Evolutionary conservation across 1,140 invertebrate genomes (phyloP).

Genomic region (Drosophila malerkotliana): DNA sequence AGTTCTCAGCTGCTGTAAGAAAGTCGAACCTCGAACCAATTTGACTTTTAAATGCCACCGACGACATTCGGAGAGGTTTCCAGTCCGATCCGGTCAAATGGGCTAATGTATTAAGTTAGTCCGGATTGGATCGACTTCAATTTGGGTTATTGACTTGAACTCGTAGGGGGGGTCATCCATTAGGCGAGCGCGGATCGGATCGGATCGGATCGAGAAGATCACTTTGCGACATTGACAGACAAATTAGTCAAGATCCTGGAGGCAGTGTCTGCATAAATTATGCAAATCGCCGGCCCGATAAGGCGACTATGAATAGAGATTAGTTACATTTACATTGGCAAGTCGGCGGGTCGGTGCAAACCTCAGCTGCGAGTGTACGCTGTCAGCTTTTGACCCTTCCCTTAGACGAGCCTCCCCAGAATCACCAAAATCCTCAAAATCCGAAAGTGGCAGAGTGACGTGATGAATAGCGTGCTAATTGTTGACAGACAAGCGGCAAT

Average conservation of each 20-base stretch:
- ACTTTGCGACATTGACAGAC: constrained; percentile 31
- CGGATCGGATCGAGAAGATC: constrained; percentile 21
- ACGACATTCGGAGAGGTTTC: constrained; percentile 18
- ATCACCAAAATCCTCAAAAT: constrained; percentile 15
- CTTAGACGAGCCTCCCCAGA: constrained; percentile 24
- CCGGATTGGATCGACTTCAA: constrained; percentile 39
- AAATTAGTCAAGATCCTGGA: constrained; percentile 47
- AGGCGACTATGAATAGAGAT: constrained; percentile 14
- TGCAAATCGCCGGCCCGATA: constrained; percentile 23
- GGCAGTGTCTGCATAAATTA: constrained; percentile 34
- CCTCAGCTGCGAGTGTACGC: constrained; percentile 7
- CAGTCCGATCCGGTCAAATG: constrained; percentile 42
- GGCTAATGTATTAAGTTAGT: constrained; percentile 48
- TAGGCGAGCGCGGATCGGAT: constrained; percentile 11
- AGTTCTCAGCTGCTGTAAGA: constrained; percentile 49
- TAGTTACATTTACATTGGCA: constrained; percentile 37
- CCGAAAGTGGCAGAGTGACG: constrained; percentile 54
- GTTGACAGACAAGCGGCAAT: constrained; percentile 77
- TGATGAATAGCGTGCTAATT: constrained; percentile 84
- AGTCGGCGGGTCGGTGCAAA: constrained; percentile 6
- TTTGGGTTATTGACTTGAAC: constrained; percentile 48
- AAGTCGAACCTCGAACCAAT: constrained; percentile 47
- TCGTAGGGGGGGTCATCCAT: constrained; percentile 7
- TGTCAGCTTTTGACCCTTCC: constrained; percentile 20
- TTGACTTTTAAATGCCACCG: constrained; percentile 67